Evolutionary conservation across 2,113 vertebrate species (phyloP).

Genomic region (Alexandromys fortis): DNA sequence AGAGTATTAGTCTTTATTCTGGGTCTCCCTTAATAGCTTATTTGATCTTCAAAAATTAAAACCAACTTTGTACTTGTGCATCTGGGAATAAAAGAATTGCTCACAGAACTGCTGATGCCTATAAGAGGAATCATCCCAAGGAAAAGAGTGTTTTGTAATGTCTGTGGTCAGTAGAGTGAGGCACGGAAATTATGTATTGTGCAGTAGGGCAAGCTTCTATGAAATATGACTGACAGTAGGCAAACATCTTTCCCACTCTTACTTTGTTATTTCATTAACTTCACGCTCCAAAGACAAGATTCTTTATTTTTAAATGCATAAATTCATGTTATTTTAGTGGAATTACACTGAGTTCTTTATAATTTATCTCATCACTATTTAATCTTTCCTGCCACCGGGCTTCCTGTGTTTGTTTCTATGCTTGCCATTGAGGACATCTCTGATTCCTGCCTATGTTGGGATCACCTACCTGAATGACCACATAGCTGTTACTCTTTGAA

Average conservation of each 20-base stretch:
- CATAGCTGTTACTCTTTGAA: constrained; percentile 2
- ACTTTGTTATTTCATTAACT: background rate
- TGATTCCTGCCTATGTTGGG: background rate
- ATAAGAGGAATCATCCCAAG: background rate
- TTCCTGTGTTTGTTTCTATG: constrained; percentile 25
- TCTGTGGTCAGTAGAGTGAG: background rate
- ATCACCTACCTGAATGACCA: background rate
- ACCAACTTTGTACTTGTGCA: background rate
- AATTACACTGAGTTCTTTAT: background rate
- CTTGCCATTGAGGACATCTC: constrained; percentile 31
- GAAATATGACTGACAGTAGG: background rate
- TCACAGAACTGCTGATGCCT: background rate
- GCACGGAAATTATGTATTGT: background rate
- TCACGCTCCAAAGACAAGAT: background rate
- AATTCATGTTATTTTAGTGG: background rate
- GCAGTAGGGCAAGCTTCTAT: background rate
- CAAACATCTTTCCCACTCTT: background rate
- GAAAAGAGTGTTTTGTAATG: background rate
- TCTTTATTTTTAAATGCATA: background rate
- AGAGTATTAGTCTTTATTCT: background rate
- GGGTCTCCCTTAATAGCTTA: background rate
- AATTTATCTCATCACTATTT: constrained; percentile 26
- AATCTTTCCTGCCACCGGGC: background rate
- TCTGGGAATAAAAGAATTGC: background rate
- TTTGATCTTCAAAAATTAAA: background rate